phyloP scores from a whole-genome alignment of 2,888 invertebrate genomes.

The Antheraea yamamai region DNA sequence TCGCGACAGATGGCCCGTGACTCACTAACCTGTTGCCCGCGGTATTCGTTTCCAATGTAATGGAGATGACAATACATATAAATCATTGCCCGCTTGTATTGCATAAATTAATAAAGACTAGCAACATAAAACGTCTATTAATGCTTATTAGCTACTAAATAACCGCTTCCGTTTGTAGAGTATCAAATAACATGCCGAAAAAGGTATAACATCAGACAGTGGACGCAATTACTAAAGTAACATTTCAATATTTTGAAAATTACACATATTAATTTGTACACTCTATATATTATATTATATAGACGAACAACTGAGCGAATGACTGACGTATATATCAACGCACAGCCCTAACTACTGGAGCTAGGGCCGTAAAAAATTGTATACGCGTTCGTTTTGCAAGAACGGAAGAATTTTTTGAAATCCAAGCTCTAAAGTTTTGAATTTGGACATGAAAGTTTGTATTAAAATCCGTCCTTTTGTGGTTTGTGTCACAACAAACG shows the following conservation, averaged over 20 bases:
- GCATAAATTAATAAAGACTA: conserved; percentile 36
- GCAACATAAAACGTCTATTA: conserved; percentile 40
- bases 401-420: too few species aligned
- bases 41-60: conserved; percentile 64
- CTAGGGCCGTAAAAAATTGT: too few species aligned
- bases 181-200: conserved; percentile 57
- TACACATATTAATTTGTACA: conserved; percentile 21
- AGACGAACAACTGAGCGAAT: too few species aligned
- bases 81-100: conserved; percentile 44
- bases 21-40: conserved; percentile 71
- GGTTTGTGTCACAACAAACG: too few species aligned
- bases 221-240: conserved; percentile 1
- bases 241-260: conserved; percentile 5
- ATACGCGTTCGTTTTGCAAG: too few species aligned
- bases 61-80: conserved; percentile 63
- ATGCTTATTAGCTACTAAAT: conserved; percentile 44
- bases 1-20: conserved; percentile 78
- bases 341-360: too few species aligned
- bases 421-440: too few species aligned
- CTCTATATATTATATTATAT: too few species aligned
- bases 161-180: conserved; percentile 50
- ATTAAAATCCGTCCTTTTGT: too few species aligned
- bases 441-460: too few species aligned
- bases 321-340: too few species aligned
- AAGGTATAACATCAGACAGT: conserved; percentile 66